phyloP scores from a whole-genome alignment of 2,113 vertebrate species.

The Xiphorhynchus elegans region DNA sequence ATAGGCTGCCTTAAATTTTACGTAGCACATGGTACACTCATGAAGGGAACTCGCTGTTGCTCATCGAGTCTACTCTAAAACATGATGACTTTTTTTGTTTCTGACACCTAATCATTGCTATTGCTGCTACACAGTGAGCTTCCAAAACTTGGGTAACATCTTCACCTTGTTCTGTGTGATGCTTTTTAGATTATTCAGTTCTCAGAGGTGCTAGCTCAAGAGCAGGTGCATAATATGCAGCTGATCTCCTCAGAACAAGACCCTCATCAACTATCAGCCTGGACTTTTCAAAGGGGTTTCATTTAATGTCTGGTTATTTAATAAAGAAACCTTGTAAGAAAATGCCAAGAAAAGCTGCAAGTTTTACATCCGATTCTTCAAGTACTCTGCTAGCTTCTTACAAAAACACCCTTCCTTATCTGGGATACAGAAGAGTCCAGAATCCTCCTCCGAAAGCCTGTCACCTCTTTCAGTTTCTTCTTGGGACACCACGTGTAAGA shows the following conservation, averaged over 20 bases:
- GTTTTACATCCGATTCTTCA: background rate
- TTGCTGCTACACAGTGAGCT: background rate
- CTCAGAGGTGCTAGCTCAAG: background rate
- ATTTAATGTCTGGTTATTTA: background rate
- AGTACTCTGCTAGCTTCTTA: background rate
- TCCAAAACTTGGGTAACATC: background rate
- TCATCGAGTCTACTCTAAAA: background rate
- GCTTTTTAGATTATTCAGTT: background rate
- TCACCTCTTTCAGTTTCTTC: background rate
- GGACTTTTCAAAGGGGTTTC: background rate
- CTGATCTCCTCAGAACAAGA: background rate
- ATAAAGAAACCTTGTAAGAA: background rate
- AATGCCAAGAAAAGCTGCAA: background rate
- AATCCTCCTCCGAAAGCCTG: background rate
- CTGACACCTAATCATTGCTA: background rate
- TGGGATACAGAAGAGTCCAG: background rate
- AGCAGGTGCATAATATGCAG: background rate
- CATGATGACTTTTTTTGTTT: fast-evolving
- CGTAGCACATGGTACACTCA: fast-evolving
- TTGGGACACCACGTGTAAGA: background rate
- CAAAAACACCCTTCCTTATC: background rate
- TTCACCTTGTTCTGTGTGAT: background rate
- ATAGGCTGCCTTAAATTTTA: background rate
- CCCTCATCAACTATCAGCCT: background rate
- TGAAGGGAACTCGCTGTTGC: background rate